Evolutionary conservation across 2,797 vertebrate species (phyloP).

Genomic region (Petrocephalus sullivani): DNA sequence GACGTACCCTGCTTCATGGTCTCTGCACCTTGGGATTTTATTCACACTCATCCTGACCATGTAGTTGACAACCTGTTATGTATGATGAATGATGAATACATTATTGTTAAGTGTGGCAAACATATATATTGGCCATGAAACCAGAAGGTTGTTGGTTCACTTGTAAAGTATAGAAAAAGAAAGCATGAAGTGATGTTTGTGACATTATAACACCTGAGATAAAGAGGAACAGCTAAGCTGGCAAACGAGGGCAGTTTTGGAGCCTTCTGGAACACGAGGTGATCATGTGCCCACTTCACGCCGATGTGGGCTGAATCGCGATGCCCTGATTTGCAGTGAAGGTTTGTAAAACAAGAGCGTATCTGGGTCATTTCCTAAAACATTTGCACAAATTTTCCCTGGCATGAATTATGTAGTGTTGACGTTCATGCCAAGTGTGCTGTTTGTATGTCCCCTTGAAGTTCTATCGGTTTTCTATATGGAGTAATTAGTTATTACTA

Average conservation of each 20-base stretch:
- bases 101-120: background rate
- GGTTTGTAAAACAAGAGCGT: background rate
- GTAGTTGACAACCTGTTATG: background rate
- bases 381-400: background rate
- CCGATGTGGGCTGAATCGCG: background rate
- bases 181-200: background rate
- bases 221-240: background rate
- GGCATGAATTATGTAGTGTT: background rate
- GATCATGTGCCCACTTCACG: background rate
- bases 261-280: background rate
- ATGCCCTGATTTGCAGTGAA: background rate
- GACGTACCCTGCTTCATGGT: background rate
- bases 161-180: background rate
- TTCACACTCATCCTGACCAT: background rate
- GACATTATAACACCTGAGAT: background rate
- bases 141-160: background rate
- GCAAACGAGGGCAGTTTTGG: background rate
- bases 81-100: background rate
- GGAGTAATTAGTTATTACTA: background rate
- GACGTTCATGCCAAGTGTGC: background rate
- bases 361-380: constrained; percentile 8
- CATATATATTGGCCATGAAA: background rate
- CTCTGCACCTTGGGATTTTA: background rate
- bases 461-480: background rate
- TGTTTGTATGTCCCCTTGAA: background rate